Percentiles rank a stretch among this genome's conserved stretches.
Conservation (phyloP, 2,797 vertebrate species). For the Gadopsis marmoratus region DNA sequence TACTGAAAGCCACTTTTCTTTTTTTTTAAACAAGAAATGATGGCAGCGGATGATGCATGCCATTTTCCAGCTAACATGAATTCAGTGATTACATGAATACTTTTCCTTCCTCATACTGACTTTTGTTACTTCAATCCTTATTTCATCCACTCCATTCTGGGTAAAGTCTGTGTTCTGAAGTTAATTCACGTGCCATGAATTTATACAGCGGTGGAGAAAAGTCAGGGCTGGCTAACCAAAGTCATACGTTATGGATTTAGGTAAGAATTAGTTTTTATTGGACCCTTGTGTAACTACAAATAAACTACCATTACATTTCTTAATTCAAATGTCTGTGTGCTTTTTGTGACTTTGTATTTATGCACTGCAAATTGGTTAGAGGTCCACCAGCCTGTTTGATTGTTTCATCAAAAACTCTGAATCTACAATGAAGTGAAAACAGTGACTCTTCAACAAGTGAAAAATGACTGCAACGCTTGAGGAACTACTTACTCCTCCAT, state of each 20-base stretch:
- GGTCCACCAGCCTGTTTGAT: neutral
- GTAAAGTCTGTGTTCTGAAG: neutral
- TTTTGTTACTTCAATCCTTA: neutral
- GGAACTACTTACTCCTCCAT: constrained; percentile 30
- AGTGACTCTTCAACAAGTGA: neutral
- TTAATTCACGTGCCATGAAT: neutral
- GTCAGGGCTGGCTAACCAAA: neutral
- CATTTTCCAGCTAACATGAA: neutral
- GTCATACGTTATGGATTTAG: neutral
- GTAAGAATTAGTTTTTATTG: neutral
- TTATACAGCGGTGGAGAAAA: neutral
- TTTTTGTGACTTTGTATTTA: neutral
- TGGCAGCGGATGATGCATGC: constrained; percentile 7
- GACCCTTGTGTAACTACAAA: neutral
- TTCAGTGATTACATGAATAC: constrained; percentile 8
- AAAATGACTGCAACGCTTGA: constrained; percentile 17
- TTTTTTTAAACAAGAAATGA: neutral
- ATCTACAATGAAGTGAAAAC: neutral
- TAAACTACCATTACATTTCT: neutral
- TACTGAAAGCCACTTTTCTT: neutral
- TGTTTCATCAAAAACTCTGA: neutral
- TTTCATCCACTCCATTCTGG: constrained; percentile 5
- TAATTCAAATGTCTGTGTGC: neutral
- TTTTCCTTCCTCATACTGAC: constrained; percentile 3
- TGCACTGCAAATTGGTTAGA: neutral